Conservation (phyloP, 2,797 vertebrate genomes). For the Merluccius polli region DNA sequence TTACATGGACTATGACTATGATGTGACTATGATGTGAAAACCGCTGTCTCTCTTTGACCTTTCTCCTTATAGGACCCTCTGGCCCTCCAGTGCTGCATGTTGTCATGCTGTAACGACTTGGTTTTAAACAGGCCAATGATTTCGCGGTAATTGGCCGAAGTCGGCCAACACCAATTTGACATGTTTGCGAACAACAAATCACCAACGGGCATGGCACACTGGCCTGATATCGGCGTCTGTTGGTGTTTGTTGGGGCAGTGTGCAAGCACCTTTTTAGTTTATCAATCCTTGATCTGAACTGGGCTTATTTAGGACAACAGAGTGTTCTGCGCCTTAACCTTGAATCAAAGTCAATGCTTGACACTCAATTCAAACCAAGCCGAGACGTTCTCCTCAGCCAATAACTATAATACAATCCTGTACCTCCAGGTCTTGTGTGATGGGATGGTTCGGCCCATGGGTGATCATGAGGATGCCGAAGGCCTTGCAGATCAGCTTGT, state of each 20-base stretch:
- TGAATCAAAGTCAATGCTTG: neutral
- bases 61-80: too few species aligned
- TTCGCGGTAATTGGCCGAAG: neutral
- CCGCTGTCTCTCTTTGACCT: neutral
- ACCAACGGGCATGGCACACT: neutral
- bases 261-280: neutral
- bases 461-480: conserved; percentile 87
- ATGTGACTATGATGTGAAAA: too few species aligned
- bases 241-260: neutral
- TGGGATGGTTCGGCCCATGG: conserved; percentile 87
- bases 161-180: neutral
- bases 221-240: neutral
- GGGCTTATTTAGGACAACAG: neutral
- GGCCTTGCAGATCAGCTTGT: conserved; percentile 88
- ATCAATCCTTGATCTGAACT: neutral
- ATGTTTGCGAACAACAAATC: neutral
- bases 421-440: conserved; percentile 93
- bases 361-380: neutral
- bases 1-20: neutral
- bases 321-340: neutral
- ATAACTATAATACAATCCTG: neutral
- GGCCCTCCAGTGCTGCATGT: neutral
- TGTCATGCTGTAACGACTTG: neutral
- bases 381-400: neutral
- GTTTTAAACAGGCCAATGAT: neutral